Base-by-base conservation (phyloP, 2,888 invertebrate species). In the Lacanobia oleracea region DNA sequence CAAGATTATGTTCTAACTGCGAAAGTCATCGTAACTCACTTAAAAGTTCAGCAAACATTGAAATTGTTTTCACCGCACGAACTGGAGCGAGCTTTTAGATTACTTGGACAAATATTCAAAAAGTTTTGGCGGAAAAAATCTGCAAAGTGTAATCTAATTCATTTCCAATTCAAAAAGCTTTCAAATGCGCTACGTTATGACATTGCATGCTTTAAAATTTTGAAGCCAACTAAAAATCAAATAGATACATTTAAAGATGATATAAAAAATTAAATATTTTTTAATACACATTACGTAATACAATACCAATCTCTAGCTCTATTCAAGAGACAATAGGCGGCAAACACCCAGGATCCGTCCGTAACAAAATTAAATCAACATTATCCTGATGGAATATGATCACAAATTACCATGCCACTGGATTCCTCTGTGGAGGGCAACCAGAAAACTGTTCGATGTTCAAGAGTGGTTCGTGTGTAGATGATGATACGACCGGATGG, bases 401-500 rank as follows among this genome's bases (percentile, higher is more conserved):
- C 94, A 94, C 94, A 90, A 90, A 88, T 95, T 94, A 95, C 94
- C 95, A 95, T 95, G 94, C 94, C 95, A 95, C 93, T 90, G 93
- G 93, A 90, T 88, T 89, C 88, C 88, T 88, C 86, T 83, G 59
- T 86, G 89, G 87, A 87, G 88, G 87, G 88, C 88, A 88, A 89
- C 88, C 89, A 88, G 88, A 86, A 84, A 86, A 87, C 84, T 82
- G 85, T 86, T 82, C 77, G 77, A 85, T 86, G 85, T 68, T 84
- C 84, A 79, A 85, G 80, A 87, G 84, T 78, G 76, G 85, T 86
- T 86, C 81, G 84, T 75, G 78, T 79, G 84, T 69, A 81, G 87
- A 81, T 77, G 88, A 86, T 84, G 86, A 83, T 88, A 86, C 88
- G 86, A 90, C 90, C 87, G 89, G 87, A 88, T 86, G 87, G 78